These are phyloP conservation scores for Struthidea cinerea DNA, from an alignment of 2,113 vertebrate genomes.

Conservation along the genomic window DNA sequence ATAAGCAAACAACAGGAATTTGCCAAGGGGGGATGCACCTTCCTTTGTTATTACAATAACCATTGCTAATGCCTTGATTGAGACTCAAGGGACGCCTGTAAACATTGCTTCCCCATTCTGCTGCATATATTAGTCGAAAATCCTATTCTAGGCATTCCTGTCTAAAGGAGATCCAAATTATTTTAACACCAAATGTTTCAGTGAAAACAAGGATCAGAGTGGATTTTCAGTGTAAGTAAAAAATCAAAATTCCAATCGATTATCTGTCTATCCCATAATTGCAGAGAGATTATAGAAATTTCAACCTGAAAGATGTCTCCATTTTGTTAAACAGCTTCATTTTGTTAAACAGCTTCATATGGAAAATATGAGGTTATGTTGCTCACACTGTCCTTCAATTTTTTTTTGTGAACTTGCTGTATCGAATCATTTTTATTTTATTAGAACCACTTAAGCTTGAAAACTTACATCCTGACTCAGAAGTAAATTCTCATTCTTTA, in stretches of 20 bases:
- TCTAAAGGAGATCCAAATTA: background rate
- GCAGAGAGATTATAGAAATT: background rate
- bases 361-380: background rate
- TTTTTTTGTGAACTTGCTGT: background rate
- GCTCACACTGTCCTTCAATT: background rate
- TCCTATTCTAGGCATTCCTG: background rate
- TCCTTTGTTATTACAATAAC: background rate
- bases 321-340: background rate
- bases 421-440: background rate
- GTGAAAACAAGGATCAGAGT: background rate
- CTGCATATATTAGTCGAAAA: background rate
- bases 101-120: background rate
- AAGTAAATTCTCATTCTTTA: background rate
- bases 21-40: slow-evolving; percentile 5
- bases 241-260: background rate
- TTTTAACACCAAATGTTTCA: background rate
- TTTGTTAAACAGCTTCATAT: background rate
- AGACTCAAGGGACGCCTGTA: background rate
- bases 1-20: slow-evolving; percentile 3
- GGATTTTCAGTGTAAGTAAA: background rate
- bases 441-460: background rate
- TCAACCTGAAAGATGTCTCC: background rate
- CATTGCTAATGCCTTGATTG: background rate
- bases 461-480: background rate
- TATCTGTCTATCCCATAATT: background rate